Base-by-base conservation (phyloP, 2,797 vertebrate species). In the Acomys russatus region DNA sequence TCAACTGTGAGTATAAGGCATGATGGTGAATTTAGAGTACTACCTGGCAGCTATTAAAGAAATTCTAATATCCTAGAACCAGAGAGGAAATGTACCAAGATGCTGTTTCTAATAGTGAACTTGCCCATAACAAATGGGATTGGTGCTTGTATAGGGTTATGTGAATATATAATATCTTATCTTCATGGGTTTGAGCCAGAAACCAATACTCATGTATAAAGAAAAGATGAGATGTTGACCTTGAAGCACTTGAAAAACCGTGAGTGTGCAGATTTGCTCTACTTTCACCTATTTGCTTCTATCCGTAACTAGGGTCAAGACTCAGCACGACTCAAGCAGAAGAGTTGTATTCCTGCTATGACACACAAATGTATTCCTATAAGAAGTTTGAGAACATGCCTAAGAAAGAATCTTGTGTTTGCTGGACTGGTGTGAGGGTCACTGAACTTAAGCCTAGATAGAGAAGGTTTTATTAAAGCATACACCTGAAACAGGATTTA, bases 401-500 rank as follows among this genome's bases (percentile, higher is more conserved):
- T 84, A 20, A 61, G 71, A 88, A 88, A 90, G 38, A 22, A 82
- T 91, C 77, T 68, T 91, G 54, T 94, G n/a, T 28, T 56, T 77
- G 49, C 28, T 94, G 9, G 15, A 84, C 76, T 90, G n/a, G n/a
- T 25, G 15, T 84, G 77, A 93, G 28, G 18, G 38, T 94, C 61
- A 77, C 25, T 93, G 49, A 96, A 89, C 33, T 71, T 35, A 87
- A 94, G 23, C 7, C 25, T 80, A 89, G 56, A 59, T 56, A 80
- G 54, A 93, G 22, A 61, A 88, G 25, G 88, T 92, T 92, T 88
- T 90, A 86, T 30, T 49, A 51, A 94, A 70, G n/a, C 18, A 88
- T 11, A 74, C 61, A 63, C 15, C 80, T 20, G 73, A 90, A 78
- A 95, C n/a, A 94, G 49, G 79, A 90, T 76, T 94, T 88, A 95